Evolutionary conservation across 2,113 vertebrate species (phyloP).

Genomic region (Speoplatyrhinus poulsoni): DNA sequence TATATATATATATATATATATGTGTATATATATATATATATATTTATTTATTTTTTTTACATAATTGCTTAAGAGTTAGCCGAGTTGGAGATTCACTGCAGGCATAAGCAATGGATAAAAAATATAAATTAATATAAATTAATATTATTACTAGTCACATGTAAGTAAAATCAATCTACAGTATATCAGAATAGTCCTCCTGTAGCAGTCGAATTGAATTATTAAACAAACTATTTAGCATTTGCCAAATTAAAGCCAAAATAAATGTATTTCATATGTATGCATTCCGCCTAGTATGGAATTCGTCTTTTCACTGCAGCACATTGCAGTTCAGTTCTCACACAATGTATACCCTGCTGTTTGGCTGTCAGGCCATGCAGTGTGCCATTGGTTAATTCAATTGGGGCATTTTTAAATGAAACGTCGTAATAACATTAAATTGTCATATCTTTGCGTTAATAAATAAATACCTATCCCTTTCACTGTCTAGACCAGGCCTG

Average conservation of each 20-base stretch:
- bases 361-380: neutral
- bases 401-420: neutral
- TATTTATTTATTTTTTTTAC: no score
- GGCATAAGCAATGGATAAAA: neutral
- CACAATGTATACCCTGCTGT: neutral
- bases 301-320: no score
- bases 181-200: no score
- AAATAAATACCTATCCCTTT: constrained; percentile 4
- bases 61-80: neutral
- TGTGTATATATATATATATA: no score
- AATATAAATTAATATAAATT: constrained; percentile 12
- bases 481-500: constrained; percentile 1
- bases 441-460: constrained; percentile 13
- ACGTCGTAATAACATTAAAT: constrained; percentile 9
- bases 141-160: neutral
- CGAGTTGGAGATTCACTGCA: neutral
- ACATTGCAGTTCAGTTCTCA: no score
- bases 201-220: no score
- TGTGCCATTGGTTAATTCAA: neutral
- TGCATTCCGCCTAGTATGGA: no score
- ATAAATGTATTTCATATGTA: no score
- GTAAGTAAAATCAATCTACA: no score
- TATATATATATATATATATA: no score
- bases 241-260: no score
- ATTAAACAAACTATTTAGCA: no score